These are phyloP conservation scores for Drosophila austrosaltans DNA, from an alignment of 2,888 invertebrate genomes.

Conservation along the genomic window DNA sequence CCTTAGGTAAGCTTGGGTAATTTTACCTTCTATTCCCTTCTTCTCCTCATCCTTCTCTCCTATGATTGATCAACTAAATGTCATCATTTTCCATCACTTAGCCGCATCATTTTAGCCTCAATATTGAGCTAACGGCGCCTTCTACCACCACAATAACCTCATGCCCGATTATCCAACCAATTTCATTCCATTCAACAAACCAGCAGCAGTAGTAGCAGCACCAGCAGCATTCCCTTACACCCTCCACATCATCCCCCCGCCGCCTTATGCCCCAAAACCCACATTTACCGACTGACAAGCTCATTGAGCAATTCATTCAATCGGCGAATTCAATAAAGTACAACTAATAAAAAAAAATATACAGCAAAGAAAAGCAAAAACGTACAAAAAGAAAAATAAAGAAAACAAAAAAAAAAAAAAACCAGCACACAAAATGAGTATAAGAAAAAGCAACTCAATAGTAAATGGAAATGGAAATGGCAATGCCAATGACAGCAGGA, in stretches of 20 bases:
- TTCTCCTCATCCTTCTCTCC: neutral
- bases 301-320: conserved; percentile 78
- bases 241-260: too few relatives aligned
- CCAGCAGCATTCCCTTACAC: too few relatives aligned
- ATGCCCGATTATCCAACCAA: conserved; percentile 17
- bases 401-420: conserved; percentile 12
- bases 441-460: conserved; percentile 49
- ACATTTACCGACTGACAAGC: conserved; percentile 37
- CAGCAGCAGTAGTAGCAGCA: too few relatives aligned
- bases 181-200: conserved; percentile 22
- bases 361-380: conserved; percentile 44
- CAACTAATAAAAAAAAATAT: conserved; percentile 71
- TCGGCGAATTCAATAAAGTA: conserved; percentile 76
- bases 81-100: conserved; percentile 26
- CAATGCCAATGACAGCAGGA: conserved; percentile 45
- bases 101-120: neutral
- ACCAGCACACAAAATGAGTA: conserved; percentile 28
- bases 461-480: conserved; percentile 57
- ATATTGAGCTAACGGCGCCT: neutral
- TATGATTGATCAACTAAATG: conserved; percentile 19
- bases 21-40: neutral
- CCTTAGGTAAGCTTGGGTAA: conserved; percentile 4
- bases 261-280: conserved; percentile 35
- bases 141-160: neutral
- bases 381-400: conserved; percentile 53